Evolutionary conservation across 2,888 invertebrate genomes (phyloP).

Genomic region (Coleophora flavipennella): DNA sequence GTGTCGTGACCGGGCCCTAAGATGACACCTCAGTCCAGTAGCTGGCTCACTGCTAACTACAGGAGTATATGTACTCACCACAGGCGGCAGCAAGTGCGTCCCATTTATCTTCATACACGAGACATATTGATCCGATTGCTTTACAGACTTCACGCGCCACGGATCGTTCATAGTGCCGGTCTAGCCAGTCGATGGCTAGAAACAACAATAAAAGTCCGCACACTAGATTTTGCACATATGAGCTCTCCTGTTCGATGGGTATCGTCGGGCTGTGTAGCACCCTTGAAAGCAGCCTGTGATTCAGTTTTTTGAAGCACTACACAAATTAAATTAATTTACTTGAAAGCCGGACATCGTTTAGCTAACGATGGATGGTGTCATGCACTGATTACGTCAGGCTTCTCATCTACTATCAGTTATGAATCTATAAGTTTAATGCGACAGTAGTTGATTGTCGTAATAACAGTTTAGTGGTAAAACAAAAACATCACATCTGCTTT

Average conservation of each 20-base stretch:
- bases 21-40: no score
- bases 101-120: slow-evolving; percentile 84
- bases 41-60: not conserved
- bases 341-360: slow-evolving; percentile 33
- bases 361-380: slow-evolving; percentile 42
- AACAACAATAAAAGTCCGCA: no score
- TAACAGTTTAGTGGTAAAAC: slow-evolving; percentile 1
- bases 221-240: not conserved
- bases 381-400: slow-evolving; percentile 60
- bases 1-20: no score
- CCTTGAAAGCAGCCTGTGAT: slow-evolving; percentile 20
- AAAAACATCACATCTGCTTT: slow-evolving; percentile 1
- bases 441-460: slow-evolving; percentile 4
- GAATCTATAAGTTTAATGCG: slow-evolving; percentile 16
- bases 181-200: slow-evolving; percentile 14
- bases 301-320: not conserved
- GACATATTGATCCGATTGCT: slow-evolving; percentile 60
- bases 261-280: slow-evolving; percentile 23
- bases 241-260: slow-evolving; percentile 12
- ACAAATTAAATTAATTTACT: slow-evolving; percentile 31
- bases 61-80: slow-evolving; percentile 67
- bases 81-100: slow-evolving; percentile 80
- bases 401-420: slow-evolving; percentile 12
- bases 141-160: slow-evolving; percentile 63
- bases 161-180: slow-evolving; percentile 53